phyloP scores from a whole-genome alignment of 2,888 invertebrate species.

The Lissocephala sabroskyi region DNA sequence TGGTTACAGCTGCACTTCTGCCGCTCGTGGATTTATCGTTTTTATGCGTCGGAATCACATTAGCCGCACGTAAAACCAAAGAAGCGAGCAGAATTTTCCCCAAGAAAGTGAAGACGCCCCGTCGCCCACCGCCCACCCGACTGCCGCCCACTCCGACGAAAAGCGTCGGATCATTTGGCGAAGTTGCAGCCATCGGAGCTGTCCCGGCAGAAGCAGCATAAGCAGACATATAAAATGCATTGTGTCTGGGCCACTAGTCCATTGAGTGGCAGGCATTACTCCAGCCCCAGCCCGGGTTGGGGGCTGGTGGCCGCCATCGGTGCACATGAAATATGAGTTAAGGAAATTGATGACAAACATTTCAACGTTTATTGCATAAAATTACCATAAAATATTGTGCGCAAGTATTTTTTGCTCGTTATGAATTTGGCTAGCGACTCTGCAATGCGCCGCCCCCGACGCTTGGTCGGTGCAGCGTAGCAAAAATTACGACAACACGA shows the following conservation, averaged over 20 bases:
- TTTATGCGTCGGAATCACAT: slow-evolving; percentile 64
- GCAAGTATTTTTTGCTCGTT: slow-evolving; percentile 41
- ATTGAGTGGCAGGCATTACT: no score
- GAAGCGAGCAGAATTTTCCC: slow-evolving; percentile 42
- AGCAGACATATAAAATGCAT: no score
- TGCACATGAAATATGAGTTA: slow-evolving; percentile 61
- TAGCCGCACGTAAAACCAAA: slow-evolving; percentile 57
- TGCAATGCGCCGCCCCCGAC: no score
- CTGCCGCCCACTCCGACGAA: no score
- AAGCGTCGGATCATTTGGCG: no score
- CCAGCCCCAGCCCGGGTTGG: slow-evolving; percentile 3
- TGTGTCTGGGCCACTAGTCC: no score
- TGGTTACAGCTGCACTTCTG: slow-evolving; percentile 4
- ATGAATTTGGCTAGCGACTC: slow-evolving; percentile 21
- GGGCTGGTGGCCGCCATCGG: slow-evolving; percentile 20
- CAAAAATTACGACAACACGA: no score
- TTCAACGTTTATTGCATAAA: slow-evolving; percentile 63
- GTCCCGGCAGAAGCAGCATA: no score
- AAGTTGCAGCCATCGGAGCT: no score
- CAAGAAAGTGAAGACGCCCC: no score
- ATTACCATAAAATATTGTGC: slow-evolving; percentile 59
- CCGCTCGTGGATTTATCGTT: slow-evolving; percentile 48
- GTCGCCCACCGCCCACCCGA: no score
- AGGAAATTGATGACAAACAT: slow-evolving; percentile 63
- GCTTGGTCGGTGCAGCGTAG: no score